A percentile compares a stretch with the other conserved stretches of the same genome.
Conservation (phyloP, 2,888 invertebrate species). For the Brachyopa scutellaris region DNA sequence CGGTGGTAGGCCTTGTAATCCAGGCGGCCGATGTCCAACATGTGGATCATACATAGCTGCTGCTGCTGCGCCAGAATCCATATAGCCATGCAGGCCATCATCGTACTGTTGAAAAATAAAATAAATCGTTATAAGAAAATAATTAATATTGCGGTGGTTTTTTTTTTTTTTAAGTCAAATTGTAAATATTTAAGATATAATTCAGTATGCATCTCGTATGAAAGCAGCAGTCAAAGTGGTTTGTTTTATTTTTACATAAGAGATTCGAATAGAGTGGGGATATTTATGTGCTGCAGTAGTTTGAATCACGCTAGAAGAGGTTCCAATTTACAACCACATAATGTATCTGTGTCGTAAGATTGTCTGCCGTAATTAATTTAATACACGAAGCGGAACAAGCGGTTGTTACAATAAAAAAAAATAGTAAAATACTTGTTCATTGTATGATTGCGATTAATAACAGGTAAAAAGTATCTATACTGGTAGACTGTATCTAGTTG, state of each 20-base stretch:
- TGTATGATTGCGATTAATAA: conserved; percentile 54
- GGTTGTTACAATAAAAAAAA: conserved; percentile 14
- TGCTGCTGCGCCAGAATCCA: conserved; percentile 87
- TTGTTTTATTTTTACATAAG: too few species aligned
- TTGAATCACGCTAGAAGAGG: conserved; percentile 43
- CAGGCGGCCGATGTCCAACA: conserved; percentile 85
- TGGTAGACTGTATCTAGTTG: conserved; percentile 9
- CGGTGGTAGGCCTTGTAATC: conserved; percentile 85
- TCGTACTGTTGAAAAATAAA: conserved; percentile 88
- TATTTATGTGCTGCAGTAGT: background rate
- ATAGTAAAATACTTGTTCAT: conserved; percentile 34
- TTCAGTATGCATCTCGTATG: conserved; percentile 20
- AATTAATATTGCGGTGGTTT: background rate
- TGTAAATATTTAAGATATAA: conserved; percentile 46
- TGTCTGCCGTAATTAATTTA: conserved; percentile 62
- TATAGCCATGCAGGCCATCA: conserved; percentile 96
- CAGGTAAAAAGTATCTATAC: conserved; percentile 31
- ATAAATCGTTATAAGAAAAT: conserved; percentile 42
- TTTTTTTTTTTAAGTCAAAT: conserved; percentile 41
- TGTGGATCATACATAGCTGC: conserved; percentile 90
- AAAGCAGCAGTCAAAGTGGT: conserved; percentile 60
- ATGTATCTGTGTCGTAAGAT: conserved; percentile 10
- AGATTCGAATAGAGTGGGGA: background rate
- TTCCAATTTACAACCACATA: conserved; percentile 14
- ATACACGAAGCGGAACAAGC: conserved; percentile 67